Evolutionary conservation across 53 echinoderm and acorn worm genomes (phyloP), one percentile per base, ranked within the genome.

Genomic region (Mesocentrotus franciscanus): DNA sequence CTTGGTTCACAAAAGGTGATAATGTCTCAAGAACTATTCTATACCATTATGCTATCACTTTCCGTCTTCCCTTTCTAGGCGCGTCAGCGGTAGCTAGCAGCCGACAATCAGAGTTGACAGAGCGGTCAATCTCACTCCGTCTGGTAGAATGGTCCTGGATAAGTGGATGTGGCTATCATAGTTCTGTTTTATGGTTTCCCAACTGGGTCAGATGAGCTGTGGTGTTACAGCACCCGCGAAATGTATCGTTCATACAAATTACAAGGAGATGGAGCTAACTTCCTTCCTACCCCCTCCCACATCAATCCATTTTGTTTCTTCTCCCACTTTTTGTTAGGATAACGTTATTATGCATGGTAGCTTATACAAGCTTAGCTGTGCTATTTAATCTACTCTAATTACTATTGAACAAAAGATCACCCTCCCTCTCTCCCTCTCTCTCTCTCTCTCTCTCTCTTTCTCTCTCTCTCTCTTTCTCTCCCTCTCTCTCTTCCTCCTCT

Each of bases 121-220:
- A 36, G 81, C 36, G 81, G 81, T 81, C 81, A 81, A 16, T 10
- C 74, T 74, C 74, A 39, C 33, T 17, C 81, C 81, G 81, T 81
- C 81, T 81, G 81, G 18, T 81, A 0, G 81, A 42, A 42, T 42
- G n/a, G n/a, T n/a, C n/a, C n/a, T n/a, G 6, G 81, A 81, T 42
- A 20, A 18, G 8, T 81, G 81, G 64, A 42, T 33, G 81, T 36
- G 36, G 36, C 42, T 42, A 81, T 42, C 2, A 34, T 7, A n/a
- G 71, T 22, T 7, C 24, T n/a, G 71, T 71, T 20, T n/a, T 49
- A 24, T 68, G 32, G 33, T 76, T 27, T 30, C 14, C 14, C 76
- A 33, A 76, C 33, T 76, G 30, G 76, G 76, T 76, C 76, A 39
- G 36, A 27, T 42, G 15, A 81, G 36, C 8, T 20, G 16, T 39